Percentiles rank a stretch among this genome's conserved stretches.
Conservation (phyloP, 1,140 invertebrate genomes). For the Cepaea nemoralis region DNA sequence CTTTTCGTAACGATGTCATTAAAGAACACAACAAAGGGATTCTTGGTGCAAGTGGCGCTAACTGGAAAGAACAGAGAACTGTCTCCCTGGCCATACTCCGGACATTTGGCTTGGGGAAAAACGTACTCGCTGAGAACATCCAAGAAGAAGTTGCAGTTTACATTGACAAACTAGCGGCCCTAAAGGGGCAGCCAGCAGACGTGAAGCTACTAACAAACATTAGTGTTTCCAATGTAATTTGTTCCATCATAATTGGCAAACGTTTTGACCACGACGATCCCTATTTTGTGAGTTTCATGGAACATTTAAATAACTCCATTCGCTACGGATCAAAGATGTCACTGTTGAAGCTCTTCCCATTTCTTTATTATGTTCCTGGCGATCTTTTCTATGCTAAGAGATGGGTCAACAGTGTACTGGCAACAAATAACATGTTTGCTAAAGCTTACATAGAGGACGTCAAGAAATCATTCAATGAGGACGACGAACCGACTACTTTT, state of each 20-base stretch:
- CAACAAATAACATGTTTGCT: no score
- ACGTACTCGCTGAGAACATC: slow-evolving; percentile 3
- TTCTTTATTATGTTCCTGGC: no score
- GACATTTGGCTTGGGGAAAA: slow-evolving; percentile 6
- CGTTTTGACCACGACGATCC: background rate
- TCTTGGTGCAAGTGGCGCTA: background rate
- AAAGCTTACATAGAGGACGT: no score
- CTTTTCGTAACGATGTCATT: background rate
- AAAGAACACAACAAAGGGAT: slow-evolving; percentile 15
- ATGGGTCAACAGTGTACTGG: no score
- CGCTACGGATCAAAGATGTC: no score
- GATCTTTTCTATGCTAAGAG: no score
- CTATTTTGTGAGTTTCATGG: background rate
- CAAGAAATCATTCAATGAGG: no score
- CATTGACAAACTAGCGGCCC: background rate
- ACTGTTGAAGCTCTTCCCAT: no score
- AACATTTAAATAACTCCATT: background rate
- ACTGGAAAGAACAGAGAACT: slow-evolving; percentile 22
- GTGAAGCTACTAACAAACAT: background rate
- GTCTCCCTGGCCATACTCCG: background rate
- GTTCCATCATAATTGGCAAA: background rate
- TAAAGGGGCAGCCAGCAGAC: background rate
- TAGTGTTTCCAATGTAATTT: slow-evolving; percentile 7
- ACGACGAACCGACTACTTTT: no score
- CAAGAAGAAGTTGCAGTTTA: slow-evolving; percentile 10